These are phyloP conservation scores for Daphoenositta chrysoptera DNA, from an alignment of 2,113 vertebrate genomes.

Conservation along the genomic window DNA sequence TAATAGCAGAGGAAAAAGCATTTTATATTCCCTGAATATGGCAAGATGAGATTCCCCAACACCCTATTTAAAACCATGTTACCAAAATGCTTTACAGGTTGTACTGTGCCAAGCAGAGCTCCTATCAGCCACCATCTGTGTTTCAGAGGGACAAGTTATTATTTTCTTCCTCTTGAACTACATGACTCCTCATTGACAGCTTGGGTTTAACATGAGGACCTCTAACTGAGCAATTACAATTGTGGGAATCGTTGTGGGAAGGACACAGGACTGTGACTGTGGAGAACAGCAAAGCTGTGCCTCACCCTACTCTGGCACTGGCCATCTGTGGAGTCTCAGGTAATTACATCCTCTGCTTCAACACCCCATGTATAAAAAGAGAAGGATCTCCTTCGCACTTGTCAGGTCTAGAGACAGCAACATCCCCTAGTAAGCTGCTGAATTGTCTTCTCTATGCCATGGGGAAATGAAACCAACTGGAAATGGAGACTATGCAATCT, in stretches of 20 bases:
- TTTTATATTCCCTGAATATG: background rate
- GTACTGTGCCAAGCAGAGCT: background rate
- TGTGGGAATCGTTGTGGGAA: accelerated
- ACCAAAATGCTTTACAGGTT: background rate
- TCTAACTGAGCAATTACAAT: background rate
- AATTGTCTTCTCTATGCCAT: accelerated
- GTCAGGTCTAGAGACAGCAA: background rate
- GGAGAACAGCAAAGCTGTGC: background rate
- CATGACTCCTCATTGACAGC: background rate
- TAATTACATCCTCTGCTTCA: background rate
- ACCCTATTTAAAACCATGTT: background rate
- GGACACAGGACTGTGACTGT: no score
- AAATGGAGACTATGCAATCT: background rate
- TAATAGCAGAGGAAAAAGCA: background rate
- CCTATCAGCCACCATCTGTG: background rate
- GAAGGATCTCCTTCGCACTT: background rate
- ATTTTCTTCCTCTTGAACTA: background rate
- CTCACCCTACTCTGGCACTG: background rate
- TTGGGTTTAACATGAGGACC: background rate
- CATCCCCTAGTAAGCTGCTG: background rate
- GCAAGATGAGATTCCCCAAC: background rate
- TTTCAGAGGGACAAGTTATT: background rate
- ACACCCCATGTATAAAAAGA: background rate
- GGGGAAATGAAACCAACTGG: background rate
- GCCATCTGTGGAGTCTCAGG: accelerated